These are phyloP conservation scores for Ambastaia sidthimunki DNA, from an alignment of 2,797 vertebrate species.

Conservation along the genomic window DNA sequence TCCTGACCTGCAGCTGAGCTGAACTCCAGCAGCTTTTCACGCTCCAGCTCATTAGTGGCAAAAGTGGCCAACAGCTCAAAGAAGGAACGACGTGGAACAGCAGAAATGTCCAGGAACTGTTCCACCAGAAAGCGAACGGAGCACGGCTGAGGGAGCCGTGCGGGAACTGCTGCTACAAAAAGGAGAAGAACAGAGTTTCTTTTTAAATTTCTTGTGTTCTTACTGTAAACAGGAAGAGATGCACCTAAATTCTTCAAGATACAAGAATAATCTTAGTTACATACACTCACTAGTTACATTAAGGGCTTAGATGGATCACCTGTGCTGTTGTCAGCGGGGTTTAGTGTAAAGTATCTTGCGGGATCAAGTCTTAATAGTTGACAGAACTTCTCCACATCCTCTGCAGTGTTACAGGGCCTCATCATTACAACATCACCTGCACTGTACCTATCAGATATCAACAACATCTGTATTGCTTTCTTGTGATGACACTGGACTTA, in stretches of 20 bases:
- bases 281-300: not conserved
- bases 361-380: constrained; percentile 82
- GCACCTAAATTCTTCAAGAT: too few species aligned
- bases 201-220: not conserved
- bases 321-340: constrained; percentile 72
- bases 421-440: constrained; percentile 90
- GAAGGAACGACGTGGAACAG: constrained; percentile 89
- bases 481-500: not conserved
- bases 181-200: constrained; percentile 36
- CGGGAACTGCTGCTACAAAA: constrained; percentile 66
- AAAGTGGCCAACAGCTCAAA: constrained; percentile 86
- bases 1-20: constrained; percentile 87
- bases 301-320: constrained; percentile 38
- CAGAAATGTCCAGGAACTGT: constrained; percentile 83
- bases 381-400: constrained; percentile 84
- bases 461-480: not conserved
- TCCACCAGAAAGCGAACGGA: constrained; percentile 80
- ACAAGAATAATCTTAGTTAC: not conserved
- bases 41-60: constrained; percentile 81
- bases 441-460: constrained; percentile 74
- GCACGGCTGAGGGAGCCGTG: constrained; percentile 84
- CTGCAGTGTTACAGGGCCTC: constrained; percentile 78
- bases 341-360: constrained; percentile 76
- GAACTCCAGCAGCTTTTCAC: constrained; percentile 88
- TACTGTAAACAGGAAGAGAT: not conserved